Evolutionary conservation across 1,140 invertebrate genomes (phyloP).

Genomic region (Achroia grisella): DNA sequence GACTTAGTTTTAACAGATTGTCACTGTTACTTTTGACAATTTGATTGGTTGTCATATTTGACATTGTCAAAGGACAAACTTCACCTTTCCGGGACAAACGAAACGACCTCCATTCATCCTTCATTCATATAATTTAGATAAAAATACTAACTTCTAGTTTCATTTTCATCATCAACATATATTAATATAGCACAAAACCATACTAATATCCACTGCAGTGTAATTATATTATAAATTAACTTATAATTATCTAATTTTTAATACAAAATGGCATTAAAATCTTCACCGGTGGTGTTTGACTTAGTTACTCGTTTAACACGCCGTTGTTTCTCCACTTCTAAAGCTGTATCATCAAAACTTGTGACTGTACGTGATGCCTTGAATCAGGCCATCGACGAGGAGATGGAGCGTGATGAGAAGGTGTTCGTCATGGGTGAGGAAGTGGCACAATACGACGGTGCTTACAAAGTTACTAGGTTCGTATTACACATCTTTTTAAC

Average conservation of each 20-base stretch:
- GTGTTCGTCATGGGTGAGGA: slow-evolving; percentile 98
- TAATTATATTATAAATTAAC: slow-evolving; percentile 20
- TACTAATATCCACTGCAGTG: slow-evolving; percentile 18
- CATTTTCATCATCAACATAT: slow-evolving; percentile 44
- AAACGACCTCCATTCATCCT: slow-evolving; percentile 69
- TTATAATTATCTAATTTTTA: slow-evolving; percentile 19
- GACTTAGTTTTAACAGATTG: too few species aligned
- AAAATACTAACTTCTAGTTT: slow-evolving; percentile 9
- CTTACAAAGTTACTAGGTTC: slow-evolving; percentile 90
- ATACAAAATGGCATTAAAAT: slow-evolving; percentile 66
- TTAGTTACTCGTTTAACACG: slow-evolving; percentile 36
- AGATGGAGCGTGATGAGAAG: slow-evolving; percentile 94
- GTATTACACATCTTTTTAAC: neutral
- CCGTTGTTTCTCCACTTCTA: slow-evolving; percentile 54
- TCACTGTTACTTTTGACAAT: too few species aligned
- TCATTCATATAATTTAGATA: slow-evolving; percentile 21
- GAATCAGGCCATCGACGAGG: slow-evolving; percentile 97
- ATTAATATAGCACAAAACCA: slow-evolving; percentile 23
- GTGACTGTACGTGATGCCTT: slow-evolving; percentile 97
- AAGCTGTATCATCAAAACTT: slow-evolving; percentile 75
- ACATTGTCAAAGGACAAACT: slow-evolving; percentile 16
- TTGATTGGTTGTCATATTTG: slow-evolving; percentile 1
- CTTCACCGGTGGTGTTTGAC: slow-evolving; percentile 48
- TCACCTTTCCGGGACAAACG: slow-evolving; percentile 12
- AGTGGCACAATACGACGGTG: slow-evolving; percentile 98